Evolutionary conservation across 1,140 invertebrate species (phyloP).

Genomic region (Drosophila nigrodunni): DNA sequence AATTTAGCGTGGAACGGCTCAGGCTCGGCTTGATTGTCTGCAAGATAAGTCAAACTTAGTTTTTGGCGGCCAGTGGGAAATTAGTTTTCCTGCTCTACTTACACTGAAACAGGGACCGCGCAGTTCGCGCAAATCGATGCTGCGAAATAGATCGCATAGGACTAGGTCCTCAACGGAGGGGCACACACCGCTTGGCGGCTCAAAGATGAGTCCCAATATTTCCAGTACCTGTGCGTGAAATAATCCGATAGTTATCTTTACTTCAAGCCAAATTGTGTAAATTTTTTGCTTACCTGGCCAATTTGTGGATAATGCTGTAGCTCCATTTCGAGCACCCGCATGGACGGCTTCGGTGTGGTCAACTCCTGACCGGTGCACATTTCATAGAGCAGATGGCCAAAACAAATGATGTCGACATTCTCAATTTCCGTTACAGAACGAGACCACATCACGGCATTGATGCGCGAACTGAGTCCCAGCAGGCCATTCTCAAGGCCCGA

Average conservation of each 20-base stretch:
- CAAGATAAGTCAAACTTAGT: background rate
- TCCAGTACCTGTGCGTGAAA: conserved; percentile 88
- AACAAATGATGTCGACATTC: conserved; percentile 90
- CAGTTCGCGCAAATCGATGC: conserved; percentile 94
- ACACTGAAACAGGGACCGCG: conserved; percentile 87
- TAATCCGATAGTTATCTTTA: background rate
- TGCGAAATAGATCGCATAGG: conserved; percentile 92
- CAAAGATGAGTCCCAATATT: conserved; percentile 93
- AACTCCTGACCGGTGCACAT: conserved; percentile 95
- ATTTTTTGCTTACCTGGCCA: conserved; percentile 55
- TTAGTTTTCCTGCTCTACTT: conserved; percentile 48
- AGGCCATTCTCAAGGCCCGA: conserved; percentile 94
- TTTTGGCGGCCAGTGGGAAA: background rate
- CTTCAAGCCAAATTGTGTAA: background rate
- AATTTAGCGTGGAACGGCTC: conserved; percentile 80
- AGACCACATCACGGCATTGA: conserved; percentile 85
- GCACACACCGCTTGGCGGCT: conserved; percentile 87
- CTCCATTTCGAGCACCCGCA: conserved; percentile 89
- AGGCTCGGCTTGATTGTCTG: conserved; percentile 84
- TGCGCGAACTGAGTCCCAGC: conserved; percentile 91
- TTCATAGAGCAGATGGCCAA: conserved; percentile 94
- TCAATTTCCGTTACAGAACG: conserved; percentile 87
- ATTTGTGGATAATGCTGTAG: conserved; percentile 91
- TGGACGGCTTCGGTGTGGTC: conserved; percentile 89
- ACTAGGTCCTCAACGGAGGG: conserved; percentile 92